phyloP scores from a whole-genome alignment of 1,140 invertebrate species.

The Drosophila parvula region DNA sequence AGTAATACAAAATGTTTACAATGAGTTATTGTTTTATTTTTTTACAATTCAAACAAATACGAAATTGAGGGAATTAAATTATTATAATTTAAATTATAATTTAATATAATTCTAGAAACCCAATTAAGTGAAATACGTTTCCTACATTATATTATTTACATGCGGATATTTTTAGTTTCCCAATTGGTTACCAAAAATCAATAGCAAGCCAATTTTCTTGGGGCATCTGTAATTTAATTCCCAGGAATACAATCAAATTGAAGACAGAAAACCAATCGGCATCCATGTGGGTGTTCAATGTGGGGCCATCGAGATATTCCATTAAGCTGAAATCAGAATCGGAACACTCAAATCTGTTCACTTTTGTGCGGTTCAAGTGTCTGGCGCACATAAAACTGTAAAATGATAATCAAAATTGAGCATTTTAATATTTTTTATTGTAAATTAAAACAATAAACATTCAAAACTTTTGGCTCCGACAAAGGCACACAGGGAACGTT shows the following conservation, averaged over 20 bases:
- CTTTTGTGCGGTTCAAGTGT: conserved; percentile 44
- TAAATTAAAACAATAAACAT: conserved; percentile 81
- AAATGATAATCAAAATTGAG: conserved; percentile 78
- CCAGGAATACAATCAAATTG: conserved; percentile 5
- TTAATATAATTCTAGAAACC: background rate
- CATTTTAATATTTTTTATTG: conserved; percentile 81
- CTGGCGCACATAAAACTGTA: conserved; percentile 66
- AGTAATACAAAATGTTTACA: no score
- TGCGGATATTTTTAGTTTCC: background rate
- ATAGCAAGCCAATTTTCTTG: background rate
- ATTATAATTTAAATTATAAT: no score
- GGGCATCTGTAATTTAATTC: conserved; percentile 5
- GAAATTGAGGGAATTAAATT: no score
- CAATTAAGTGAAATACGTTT: background rate
- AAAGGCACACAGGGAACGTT: conserved; percentile 8
- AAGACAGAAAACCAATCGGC: background rate
- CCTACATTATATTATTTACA: background rate
- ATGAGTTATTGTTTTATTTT: no score
- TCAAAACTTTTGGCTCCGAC: conserved; percentile 52
- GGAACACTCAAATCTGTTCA: conserved; percentile 42
- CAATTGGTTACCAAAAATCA: background rate
- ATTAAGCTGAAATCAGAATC: conserved; percentile 46
- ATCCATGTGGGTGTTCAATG: conserved; percentile 9
- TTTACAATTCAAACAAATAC: no score
- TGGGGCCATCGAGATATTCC: conserved; percentile 21